Percentiles rank a stretch among this genome's conserved stretches.
phyloP scores from a whole-genome alignment of 2,797 vertebrate species.

The Microhierax caerulescens region DNA sequence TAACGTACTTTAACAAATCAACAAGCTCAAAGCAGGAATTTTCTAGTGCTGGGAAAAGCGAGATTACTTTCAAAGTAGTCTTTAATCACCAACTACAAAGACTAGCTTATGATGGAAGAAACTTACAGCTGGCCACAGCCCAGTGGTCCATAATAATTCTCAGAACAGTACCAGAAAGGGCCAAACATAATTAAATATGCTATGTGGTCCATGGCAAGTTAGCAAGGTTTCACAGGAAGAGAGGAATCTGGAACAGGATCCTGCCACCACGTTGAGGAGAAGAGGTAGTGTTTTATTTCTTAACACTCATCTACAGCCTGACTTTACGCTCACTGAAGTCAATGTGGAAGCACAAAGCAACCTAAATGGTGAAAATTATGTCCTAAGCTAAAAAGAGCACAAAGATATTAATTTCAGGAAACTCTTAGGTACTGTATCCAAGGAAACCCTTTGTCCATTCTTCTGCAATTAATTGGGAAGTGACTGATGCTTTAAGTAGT shows the following conservation, averaged over 20 bases:
- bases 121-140: not conserved
- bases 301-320: not conserved
- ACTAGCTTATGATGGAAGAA: not conserved
- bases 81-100: not conserved
- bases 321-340: not conserved
- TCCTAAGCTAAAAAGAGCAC: not conserved
- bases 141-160: not conserved
- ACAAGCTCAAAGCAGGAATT: not conserved
- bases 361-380: not conserved
- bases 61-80: not conserved
- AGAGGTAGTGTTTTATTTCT: not conserved
- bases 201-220: rapidly evolving
- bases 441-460: not conserved
- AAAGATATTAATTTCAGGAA: not conserved
- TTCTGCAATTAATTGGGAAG: not conserved
- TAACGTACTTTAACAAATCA: not conserved
- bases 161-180: not conserved
- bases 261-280: not conserved
- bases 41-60: not conserved
- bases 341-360: not conserved
- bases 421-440: not conserved
- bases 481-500: not conserved
- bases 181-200: not conserved
- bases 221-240: not conserved
- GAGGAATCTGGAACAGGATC: not conserved